Base-by-base conservation (phyloP, 2,797 vertebrate genomes). In the Brachyrhaphis roseni region DNA sequence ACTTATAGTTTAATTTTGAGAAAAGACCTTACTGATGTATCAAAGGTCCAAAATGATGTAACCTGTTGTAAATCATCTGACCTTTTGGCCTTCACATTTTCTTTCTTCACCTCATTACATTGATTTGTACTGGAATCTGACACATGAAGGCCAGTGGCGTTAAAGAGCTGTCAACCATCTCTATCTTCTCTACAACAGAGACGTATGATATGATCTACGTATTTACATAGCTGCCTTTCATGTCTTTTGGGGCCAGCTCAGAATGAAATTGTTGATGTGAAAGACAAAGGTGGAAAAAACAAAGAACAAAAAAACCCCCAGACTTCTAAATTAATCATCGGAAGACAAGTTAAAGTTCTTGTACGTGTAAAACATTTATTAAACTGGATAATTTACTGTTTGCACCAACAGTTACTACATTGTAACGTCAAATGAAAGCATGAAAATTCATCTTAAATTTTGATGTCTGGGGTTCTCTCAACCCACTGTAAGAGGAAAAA, bases 401-500 rank as follows among this genome's bases (percentile, higher is more conserved):
- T 53, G 43, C 47, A 26, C 6, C 55, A 31, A 45, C 16, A 34
- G 28, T 51, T 83, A 79, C 85, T 51, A 23, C 18, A 76, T 47
- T 4, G 0, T 49, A 64, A 34, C 57, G 64, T 82, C 72, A 73
- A 84, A 86, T 75, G n/a, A 72, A 59, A 72, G 66, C 64, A 78
- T 72, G 45, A 70, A 74, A 77, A 76, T 72, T 5, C n/a, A 12
- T 78, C 70, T 34, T 31, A 76, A 74, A 34, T 80, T 72, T 76
- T 78, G 43, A 78, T 23, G 34, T 74, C 20, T 46, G 13, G 28
- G 34, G 34, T 20, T 78, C 82, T 82, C 23, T 6, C 1, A 75
- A 78, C 78, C 20, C 45, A 34, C 74, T 84, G 73, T 74, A 83
- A 88, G 74, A 80, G 81, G 87, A 90, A 82, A 86, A 72, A 86